These are phyloP conservation scores for Ceriagrion tenellum DNA, from an alignment of 2,888 invertebrate genomes.

Conservation along the genomic window DNA sequence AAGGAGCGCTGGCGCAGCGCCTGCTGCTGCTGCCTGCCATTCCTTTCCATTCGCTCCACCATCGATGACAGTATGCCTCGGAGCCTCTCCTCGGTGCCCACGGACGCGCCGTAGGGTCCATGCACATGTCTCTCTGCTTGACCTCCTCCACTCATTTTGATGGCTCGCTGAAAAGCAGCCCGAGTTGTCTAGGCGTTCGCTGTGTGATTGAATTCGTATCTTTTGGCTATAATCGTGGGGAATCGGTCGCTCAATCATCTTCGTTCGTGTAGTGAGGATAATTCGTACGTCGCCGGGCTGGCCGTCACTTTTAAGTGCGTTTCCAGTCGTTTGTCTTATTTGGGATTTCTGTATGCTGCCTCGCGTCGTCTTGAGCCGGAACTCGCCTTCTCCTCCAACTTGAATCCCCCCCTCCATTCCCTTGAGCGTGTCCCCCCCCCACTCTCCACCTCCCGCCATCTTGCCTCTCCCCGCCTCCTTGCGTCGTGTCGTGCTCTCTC, in stretches of 20 bases:
- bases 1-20: constrained; percentile 56
- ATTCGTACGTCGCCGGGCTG: background rate
- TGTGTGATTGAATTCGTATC: background rate
- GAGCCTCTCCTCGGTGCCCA: background rate
- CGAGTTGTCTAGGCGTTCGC: background rate
- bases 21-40: constrained; percentile 50
- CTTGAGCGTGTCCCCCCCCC: background rate
- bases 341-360: background rate
- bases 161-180: background rate
- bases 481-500: background rate
- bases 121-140: background rate
- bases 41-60: constrained; percentile 33
- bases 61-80: background rate
- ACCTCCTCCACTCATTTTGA: background rate
- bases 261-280: background rate
- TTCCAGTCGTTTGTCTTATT: background rate
- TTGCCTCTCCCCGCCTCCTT: constrained; percentile 49
- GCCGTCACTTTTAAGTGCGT: background rate
- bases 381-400: background rate
- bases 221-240: background rate
- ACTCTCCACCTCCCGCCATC: constrained; percentile 45
- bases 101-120: background rate
- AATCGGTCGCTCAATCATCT: background rate
- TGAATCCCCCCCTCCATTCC: background rate
- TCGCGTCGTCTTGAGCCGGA: background rate